Percentiles rank a stretch among this genome's conserved stretches.
Evolutionary conservation across 1,140 invertebrate species (phyloP).

Genomic region (Trichoplusia ni): DNA sequence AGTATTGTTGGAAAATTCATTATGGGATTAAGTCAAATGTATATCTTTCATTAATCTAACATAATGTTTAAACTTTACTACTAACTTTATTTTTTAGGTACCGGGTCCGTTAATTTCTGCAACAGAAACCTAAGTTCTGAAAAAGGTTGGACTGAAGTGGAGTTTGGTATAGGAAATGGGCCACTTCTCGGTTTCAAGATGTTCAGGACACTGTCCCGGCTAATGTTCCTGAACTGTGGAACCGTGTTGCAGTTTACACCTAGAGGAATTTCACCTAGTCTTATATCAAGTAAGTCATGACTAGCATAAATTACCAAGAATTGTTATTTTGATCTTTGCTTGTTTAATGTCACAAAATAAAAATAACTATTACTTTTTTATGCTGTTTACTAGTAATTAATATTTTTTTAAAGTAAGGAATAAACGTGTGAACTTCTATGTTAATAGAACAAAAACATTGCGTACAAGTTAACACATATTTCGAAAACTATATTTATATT

Average conservation of each 20-base stretch:
- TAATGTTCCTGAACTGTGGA: slow-evolving; percentile 88
- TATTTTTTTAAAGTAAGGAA: too few relatives aligned
- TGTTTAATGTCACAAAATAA: too few relatives aligned
- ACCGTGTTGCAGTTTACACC: slow-evolving; percentile 87
- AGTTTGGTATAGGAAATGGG: slow-evolving; percentile 90
- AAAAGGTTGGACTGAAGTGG: slow-evolving; percentile 92
- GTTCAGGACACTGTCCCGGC: slow-evolving; percentile 86
- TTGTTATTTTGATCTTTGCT: too few relatives aligned
- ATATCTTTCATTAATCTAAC: too few relatives aligned
- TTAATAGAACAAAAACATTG: too few relatives aligned
- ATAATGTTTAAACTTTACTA: too few relatives aligned
- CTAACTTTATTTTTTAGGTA: slow-evolving; percentile 71
- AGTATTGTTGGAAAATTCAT: neutral
- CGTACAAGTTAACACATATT: too few relatives aligned
- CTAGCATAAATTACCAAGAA: too few relatives aligned
- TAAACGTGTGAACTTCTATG: too few relatives aligned
- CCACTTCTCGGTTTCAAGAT: slow-evolving; percentile 87
- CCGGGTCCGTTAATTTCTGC: slow-evolving; percentile 88
- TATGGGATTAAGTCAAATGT: too few relatives aligned
- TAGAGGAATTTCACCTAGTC: slow-evolving; percentile 86
- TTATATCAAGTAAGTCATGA: slow-evolving; percentile 88
- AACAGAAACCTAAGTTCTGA: slow-evolving; percentile 89
- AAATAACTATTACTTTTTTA: too few relatives aligned
- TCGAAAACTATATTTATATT: neutral
- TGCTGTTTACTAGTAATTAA: too few relatives aligned